Conservation (phyloP, 2,888 invertebrate genomes). For the Cosmorhoe ocellata region DNA sequence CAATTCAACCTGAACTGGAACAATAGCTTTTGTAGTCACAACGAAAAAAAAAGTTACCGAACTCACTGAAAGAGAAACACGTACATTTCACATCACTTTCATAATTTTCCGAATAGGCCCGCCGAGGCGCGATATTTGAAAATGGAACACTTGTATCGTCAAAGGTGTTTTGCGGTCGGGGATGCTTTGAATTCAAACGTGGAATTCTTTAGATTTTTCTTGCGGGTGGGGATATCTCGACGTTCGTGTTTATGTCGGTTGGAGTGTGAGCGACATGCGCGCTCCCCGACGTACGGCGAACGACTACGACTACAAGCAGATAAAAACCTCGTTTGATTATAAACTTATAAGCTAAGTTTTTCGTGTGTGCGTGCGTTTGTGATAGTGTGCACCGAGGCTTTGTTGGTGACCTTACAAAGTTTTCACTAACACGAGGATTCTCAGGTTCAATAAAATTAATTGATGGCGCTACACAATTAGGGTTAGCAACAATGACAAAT, state of each 20-base stretch:
- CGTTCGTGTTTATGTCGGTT: conserved; percentile 64
- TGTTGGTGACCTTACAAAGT: conserved; percentile 72
- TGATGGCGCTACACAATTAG: conserved; percentile 18
- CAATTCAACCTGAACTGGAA: conserved; percentile 59
- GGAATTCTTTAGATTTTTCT: conserved; percentile 57
- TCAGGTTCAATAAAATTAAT: conserved; percentile 30
- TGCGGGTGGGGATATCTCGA: conserved; percentile 57
- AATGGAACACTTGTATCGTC: conserved; percentile 63
- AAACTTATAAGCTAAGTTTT: conserved; percentile 82
- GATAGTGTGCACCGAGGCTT: conserved; percentile 69
- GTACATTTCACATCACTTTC: conserved; percentile 75
- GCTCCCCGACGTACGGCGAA: conserved; percentile 70
- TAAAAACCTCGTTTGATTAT: conserved; percentile 81
- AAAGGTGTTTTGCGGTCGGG: conserved; percentile 56
- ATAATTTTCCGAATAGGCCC: conserved; percentile 70
- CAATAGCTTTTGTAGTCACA: conserved; percentile 78
- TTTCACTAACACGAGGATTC: conserved; percentile 59
- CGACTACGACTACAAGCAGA: conserved; percentile 69
- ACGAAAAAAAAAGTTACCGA: conserved; percentile 57
- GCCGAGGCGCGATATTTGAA: conserved; percentile 51
- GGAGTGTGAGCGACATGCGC: conserved; percentile 70
- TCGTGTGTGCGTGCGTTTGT: conserved; percentile 72
- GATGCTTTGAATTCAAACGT: conserved; percentile 51
- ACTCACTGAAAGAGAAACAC: conserved; percentile 61
- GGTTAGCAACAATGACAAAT: conserved; percentile 13